Base-by-base conservation (phyloP, 2,113 vertebrate species). In the Sula dactylatra region DNA sequence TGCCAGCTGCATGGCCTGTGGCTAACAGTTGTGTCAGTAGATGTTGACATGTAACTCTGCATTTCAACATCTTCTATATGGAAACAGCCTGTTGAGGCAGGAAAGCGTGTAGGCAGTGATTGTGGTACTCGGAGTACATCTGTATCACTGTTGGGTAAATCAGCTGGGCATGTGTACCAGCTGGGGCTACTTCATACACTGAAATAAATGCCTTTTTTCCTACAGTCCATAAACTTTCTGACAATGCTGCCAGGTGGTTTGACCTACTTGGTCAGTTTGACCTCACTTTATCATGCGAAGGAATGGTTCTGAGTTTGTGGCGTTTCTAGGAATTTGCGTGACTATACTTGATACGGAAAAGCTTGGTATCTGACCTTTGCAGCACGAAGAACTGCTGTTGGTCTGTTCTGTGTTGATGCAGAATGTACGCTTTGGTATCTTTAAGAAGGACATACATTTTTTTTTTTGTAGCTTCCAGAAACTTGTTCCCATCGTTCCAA, bases 271-370 rank as follows among this genome's bases (percentile, higher is more conserved):
- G 44, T 18, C 44, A 45, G 44, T 45, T 45, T 17, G 16, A 65
- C 61, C 78, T 74, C 2, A 4, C 36, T 74, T 86, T 49, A 26
- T 69, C 12, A 7, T 7, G 8, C 71, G 45, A 50, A 61, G 82
- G 32, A 65, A 7, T 13, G 19, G 11, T 70, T 62, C 16, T 4
- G 32, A 45, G 29, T 44, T 42, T 26, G n/a, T 24, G 21, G 29
- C 5, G 4, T 71, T 87, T 47, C 38, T 78, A 45, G 31, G 89
- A 74, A 32, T 59, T 78, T 42, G 31, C n/a, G 56, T 40, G 72
- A 10, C 21, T 24, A 0, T 62, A 15, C 19, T 29, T 78, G 61
- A 29, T 67, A 7, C 0, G 2, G 74, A 65, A 18, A 49, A 83
- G 16, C 44, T 77, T 2, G 0, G 0, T n/a, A 16, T 62, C 22